Evolutionary conservation across 2,797 vertebrate species (phyloP), one percentile per base, ranked within the genome.

Genomic region (Echiichthys vipera): DNA sequence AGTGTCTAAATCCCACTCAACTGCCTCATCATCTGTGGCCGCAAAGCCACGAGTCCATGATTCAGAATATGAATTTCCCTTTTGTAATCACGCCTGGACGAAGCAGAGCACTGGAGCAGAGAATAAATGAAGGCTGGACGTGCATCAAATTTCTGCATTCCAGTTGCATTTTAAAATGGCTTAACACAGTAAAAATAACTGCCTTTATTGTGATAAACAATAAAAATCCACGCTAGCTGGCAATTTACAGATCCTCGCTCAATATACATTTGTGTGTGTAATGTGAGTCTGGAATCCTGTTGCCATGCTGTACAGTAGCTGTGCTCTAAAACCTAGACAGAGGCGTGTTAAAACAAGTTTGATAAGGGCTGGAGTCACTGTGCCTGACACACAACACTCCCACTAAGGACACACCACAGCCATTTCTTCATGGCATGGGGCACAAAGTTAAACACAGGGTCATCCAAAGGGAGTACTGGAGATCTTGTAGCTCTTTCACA

Each of bases 321-420:
- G 59, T 78, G 80, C 74, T 69, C 61, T 71, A 70, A 74, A 74
- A 58, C 40, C 65, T 74, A 90, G 84, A 88, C 80, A 50, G 64
- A 57, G 84, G 81, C 90, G 0, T 87, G 92, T 81, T 88, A 73
- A 53, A 79, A 80, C 90, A 85, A 1, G 92, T 89, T 62, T 83
- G 89, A 89, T 91, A 80, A 82, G 74, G 77, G 58, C 74, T 85
- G 58, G 15, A 82, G 84, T 84, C 75, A 46, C 71, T 61, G 66
- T 1, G 65, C 71, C 74, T 67, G 59, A 73, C 80, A 80, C 74
- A 81, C 46, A 81, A 78, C 77, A 77, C 71, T 80, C 63, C 70
- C 55, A 69, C 71, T 43, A 25, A 73, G 88, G 87, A 84, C 81
- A 88, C 83, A 61, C 78, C 65, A 40, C 78, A 84, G 77, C 70